Conservation (phyloP, 37 sponge, comb jelly and placozoan genomes). For the Chondrilla cf. caribensis region DNA sequence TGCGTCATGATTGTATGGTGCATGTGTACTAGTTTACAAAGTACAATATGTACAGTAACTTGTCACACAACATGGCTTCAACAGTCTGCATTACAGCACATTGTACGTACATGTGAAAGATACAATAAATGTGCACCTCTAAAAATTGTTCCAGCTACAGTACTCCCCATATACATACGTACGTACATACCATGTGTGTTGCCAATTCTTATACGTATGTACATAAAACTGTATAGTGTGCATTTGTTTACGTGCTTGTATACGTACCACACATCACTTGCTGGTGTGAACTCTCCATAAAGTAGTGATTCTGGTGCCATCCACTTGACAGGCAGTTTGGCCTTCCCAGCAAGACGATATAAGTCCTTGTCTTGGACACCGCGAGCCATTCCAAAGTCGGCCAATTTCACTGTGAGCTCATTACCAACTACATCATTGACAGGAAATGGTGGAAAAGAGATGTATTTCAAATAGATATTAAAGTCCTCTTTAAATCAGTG, state of each 20-base stretch:
- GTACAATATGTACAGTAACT: too few relatives aligned
- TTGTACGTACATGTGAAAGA: too few relatives aligned
- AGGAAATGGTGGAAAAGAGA: background rate
- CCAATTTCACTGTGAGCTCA: slow-evolving; percentile 47
- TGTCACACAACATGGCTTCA: too few relatives aligned
- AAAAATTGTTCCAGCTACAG: too few relatives aligned
- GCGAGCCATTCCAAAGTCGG: slow-evolving; percentile 66
- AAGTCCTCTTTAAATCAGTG: background rate
- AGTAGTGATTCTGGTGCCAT: slow-evolving; percentile 59
- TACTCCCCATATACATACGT: too few relatives aligned
- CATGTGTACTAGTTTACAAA: too few relatives aligned
- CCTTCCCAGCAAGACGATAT: slow-evolving; percentile 30
- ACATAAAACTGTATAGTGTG: background rate
- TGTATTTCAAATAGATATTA: background rate
- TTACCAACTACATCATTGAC: too few relatives aligned
- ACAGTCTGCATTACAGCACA: too few relatives aligned
- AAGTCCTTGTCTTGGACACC: slow-evolving; percentile 32
- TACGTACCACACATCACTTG: slow-evolving; percentile 63
- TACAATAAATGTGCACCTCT: too few relatives aligned
- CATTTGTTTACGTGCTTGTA: background rate
- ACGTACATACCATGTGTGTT: too few relatives aligned
- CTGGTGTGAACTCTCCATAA: slow-evolving; percentile 40
- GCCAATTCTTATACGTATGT: too few relatives aligned
- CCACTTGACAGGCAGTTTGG: slow-evolving; percentile 52
- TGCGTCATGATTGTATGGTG: too few relatives aligned